Base-by-base conservation (phyloP, 2,888 invertebrate genomes). In the Elysia crispata region DNA sequence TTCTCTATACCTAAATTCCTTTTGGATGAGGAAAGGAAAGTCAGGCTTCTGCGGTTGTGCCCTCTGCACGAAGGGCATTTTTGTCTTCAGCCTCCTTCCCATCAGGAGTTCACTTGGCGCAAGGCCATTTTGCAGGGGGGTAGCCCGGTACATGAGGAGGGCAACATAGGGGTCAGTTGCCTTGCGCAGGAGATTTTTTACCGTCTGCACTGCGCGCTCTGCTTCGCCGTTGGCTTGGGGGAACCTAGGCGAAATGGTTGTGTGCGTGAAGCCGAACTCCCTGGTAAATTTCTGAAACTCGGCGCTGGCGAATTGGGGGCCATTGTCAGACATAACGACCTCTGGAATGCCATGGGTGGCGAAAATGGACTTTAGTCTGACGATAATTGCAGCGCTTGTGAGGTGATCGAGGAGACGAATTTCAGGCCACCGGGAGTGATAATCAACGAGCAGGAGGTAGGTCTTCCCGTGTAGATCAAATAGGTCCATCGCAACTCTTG, bases 201-300 rank as follows among this genome's bases (percentile, higher is more conserved):
- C 0, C 20, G 79, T 74, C 79, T n/a, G n/a, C n/a, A n/a, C n/a
- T n/a, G n/a, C n/a, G n/a, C 69, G 31, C 33, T 80, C 72, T n/a
- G 72, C 72, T 31, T 62, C 31, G n/a, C 72, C 76, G 28, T 76
- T 72, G n/a, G 57, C 64, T 62, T 76, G 70, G 20, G 69, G 70
- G 23, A 75, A 66, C 18, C 31, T 5, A 25, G 60, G 80, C 8
- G 54, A 62, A 28, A 54, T 60, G 11, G 80, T 80, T 0, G 25
- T 20, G 67, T 80, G 80, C 0, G 66, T 69, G 30, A 76, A 80
- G 5, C 60, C 69, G 60, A 69, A 70, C 13, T 31, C 30, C 15
- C 50, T 20, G n/a, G 74, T 33, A 74, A 79, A 79, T 18, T 50
- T 67, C 0, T 23, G 20, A 33, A 79, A 78, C 5, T 64, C 64